Evolutionary conservation across 1,140 invertebrate species (phyloP).

Genomic region (honey bee (Apis mellifera)): DNA sequence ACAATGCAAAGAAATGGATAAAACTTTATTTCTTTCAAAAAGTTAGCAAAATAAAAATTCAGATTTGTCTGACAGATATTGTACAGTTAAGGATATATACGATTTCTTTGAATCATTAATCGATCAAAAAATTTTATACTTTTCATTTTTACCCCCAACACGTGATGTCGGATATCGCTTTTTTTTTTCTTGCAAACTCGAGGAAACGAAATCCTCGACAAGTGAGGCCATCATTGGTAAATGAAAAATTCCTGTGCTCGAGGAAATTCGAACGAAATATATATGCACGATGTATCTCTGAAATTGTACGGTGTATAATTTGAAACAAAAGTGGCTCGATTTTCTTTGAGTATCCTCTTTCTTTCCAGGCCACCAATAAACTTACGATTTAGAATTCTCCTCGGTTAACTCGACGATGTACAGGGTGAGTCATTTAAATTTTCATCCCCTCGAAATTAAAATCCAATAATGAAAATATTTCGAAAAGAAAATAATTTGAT

Average conservation of each 20-base stretch:
- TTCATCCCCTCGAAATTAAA: too few species aligned
- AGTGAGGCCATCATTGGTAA: background rate
- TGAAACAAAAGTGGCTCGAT: conserved; percentile 10
- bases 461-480: too few species aligned
- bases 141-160: background rate
- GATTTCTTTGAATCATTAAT: too few species aligned
- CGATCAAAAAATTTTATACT: too few species aligned
- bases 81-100: too few species aligned
- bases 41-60: too few species aligned
- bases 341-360: background rate
- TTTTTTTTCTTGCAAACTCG: background rate
- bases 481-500: too few species aligned
- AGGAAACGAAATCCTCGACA: background rate
- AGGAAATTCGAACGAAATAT: background rate
- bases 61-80: too few species aligned
- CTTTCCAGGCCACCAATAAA: background rate
- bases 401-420: background rate
- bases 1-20: too few species aligned
- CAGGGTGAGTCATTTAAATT: too few species aligned
- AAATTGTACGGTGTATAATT: background rate
- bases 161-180: background rate
- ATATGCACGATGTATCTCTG: background rate
- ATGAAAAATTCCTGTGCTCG: background rate
- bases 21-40: too few species aligned
- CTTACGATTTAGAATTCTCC: background rate